Conservation (phyloP, 2,113 vertebrate species). For the Orientallactaga bullata region DNA sequence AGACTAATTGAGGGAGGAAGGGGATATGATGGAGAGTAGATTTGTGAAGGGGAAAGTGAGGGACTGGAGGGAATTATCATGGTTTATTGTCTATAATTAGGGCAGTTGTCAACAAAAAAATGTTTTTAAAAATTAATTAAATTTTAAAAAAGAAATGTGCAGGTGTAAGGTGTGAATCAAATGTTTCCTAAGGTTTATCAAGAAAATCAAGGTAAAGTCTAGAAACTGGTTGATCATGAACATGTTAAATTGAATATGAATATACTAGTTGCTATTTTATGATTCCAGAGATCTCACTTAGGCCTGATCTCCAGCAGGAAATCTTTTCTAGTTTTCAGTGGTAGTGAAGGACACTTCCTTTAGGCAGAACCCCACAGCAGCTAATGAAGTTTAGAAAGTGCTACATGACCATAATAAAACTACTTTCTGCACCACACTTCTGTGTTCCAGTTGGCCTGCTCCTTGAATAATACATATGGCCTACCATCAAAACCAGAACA, state of each 20-base stretch:
- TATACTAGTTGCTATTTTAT: background rate
- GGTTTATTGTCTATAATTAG: too few relatives aligned
- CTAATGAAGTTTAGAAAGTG: constrained; percentile 68
- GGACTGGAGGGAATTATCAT: too few relatives aligned
- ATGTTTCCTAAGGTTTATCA: background rate
- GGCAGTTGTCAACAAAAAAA: too few relatives aligned
- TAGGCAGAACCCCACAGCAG: constrained; percentile 32
- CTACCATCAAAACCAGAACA: constrained; percentile 48
- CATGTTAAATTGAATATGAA: constrained; percentile 32
- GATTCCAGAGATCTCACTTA: background rate
- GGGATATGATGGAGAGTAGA: too few relatives aligned
- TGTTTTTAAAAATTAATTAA: too few relatives aligned
- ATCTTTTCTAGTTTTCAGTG: constrained; percentile 13
- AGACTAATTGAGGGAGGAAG: too few relatives aligned
- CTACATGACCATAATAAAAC: constrained; percentile 71
- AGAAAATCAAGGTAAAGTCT: background rate
- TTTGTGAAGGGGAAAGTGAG: too few relatives aligned
- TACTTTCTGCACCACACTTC: constrained; percentile 31
- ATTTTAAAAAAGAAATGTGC: too few relatives aligned
- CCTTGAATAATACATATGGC: constrained; percentile 66
- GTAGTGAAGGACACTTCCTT: constrained; percentile 49
- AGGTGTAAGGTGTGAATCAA: background rate
- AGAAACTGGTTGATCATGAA: background rate
- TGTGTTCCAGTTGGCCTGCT: constrained; percentile 68
- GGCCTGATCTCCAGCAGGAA: background rate